These are phyloP conservation scores for Drosophila melanosoma DNA, from an alignment of 2,888 invertebrate species.

Conservation along the genomic window DNA sequence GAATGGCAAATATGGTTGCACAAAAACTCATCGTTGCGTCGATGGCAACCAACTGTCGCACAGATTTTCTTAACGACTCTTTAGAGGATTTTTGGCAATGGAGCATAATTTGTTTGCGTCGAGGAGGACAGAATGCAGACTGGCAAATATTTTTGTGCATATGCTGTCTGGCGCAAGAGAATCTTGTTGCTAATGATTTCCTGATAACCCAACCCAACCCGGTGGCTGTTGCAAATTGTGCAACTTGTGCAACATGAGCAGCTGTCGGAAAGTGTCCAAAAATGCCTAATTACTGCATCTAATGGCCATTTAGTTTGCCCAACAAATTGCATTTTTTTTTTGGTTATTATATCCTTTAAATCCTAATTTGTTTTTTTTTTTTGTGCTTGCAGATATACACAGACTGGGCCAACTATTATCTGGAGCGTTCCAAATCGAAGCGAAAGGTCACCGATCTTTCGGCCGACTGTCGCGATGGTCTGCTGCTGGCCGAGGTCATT, in stretches of 20 bases:
- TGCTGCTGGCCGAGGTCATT: slow-evolving; percentile 96
- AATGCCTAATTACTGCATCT: slow-evolving; percentile 64
- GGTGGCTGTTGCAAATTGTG: slow-evolving; percentile 36
- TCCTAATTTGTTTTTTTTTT: too few relatives aligned
- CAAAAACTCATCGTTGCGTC: slow-evolving; percentile 17
- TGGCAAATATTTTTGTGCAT: slow-evolving; percentile 56
- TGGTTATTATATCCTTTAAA: neutral
- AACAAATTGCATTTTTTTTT: slow-evolving; percentile 11
- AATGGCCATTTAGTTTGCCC: slow-evolving; percentile 49
- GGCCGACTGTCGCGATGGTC: slow-evolving; percentile 95
- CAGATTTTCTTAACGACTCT: slow-evolving; percentile 75
- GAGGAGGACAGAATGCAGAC: slow-evolving; percentile 34
- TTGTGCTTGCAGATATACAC: slow-evolving; percentile 94
- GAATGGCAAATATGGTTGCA: slow-evolving; percentile 8
- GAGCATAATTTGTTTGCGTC: slow-evolving; percentile 70
- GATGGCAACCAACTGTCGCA: slow-evolving; percentile 46
- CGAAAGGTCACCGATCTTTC: slow-evolving; percentile 94
- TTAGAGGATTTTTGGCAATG: slow-evolving; percentile 31
- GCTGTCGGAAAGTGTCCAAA: slow-evolving; percentile 49
- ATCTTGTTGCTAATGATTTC: slow-evolving; percentile 76
- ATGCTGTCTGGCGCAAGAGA: slow-evolving; percentile 50
- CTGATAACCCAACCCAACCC: slow-evolving; percentile 64
- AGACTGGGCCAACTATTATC: slow-evolving; percentile 98
- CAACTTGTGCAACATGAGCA: slow-evolving; percentile 47
- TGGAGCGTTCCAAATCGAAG: slow-evolving; percentile 95